A percentile compares a stretch with the other conserved stretches of the same genome.
phyloP scores from a whole-genome alignment of 2,797 vertebrate genomes.

The Nasua narica region DNA sequence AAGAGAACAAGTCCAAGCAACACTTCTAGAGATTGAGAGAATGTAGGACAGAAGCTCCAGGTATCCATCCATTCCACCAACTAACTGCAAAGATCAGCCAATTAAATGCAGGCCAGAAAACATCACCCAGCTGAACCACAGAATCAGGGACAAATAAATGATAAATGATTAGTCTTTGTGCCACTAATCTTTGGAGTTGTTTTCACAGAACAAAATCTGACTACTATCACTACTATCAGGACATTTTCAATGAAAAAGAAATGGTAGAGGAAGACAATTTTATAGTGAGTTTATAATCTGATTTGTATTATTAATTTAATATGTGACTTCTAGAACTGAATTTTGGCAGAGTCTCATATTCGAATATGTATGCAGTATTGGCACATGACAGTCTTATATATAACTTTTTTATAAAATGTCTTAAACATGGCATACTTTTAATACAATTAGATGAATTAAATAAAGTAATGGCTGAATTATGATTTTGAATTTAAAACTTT shows the following conservation, averaged over 20 bases:
- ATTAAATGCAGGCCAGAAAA: neutral
- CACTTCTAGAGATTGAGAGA: neutral
- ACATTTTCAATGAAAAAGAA: neutral
- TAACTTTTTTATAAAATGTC: neutral
- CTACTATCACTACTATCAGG: neutral
- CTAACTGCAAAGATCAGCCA: rapidly evolving
- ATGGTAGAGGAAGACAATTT: neutral
- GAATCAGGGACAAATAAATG: neutral
- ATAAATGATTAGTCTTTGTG: neutral
- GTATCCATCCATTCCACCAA: rapidly evolving
- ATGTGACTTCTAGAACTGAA: neutral
- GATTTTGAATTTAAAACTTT: neutral
- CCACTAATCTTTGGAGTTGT: neutral
- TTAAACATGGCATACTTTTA: neutral
- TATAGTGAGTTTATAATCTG: neutral
- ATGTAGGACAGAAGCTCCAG: rapidly evolving
- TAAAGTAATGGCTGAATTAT: neutral
- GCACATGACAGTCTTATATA: neutral
- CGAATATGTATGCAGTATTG: neutral
- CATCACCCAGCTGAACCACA: neutral
- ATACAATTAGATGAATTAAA: neutral
- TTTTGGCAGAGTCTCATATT: neutral
- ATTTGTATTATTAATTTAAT: neutral
- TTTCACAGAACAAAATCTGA: neutral
- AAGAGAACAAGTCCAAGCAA: neutral